Base-by-base conservation (phyloP, 2,888 invertebrate species). In the Eremobia ochroleuca region DNA sequence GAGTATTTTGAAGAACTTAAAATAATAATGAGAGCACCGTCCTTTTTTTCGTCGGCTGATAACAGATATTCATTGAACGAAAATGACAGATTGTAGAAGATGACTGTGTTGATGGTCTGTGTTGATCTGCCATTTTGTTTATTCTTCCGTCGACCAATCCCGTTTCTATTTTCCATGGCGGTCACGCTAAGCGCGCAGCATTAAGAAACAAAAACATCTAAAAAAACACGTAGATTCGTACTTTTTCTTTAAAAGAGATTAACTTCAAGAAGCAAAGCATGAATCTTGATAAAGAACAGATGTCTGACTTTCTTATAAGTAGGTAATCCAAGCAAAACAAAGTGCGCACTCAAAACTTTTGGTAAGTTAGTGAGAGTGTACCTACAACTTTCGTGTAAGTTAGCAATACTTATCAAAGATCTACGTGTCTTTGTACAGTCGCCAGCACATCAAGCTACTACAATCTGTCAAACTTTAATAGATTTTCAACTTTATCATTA, bases 321-420 rank as follows among this genome's bases (percentile, higher is more conserved):
- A 40, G 68, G 18, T 64, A 64, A 79, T 72, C 59, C 74, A 64
- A 13, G 34, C 34, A 52, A 65, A 80, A 73, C 58, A 49, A 73
- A 83, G 84, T 70, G 61, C 55, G 77, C 52, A 59, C 58, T 71
- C 52, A 31, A 76, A 71, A 37, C 70, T 81, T 64, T 74, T 55
- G 70, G 59, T 40, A 55, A 80, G 69, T 74, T 66, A 65, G 65
- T 28, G 58, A 64, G 67, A 76, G 31, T 13, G 40, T 73, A 49
- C 61, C 61, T 79, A 64, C 46, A 69, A 59, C 25, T 68, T 72
- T 58, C 18, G 52, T 72, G 55, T 67, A 71, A 55, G 46, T 62
- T 58, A 34, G 46, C 49, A 64, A 52, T 68, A 65, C 49, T 52
- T 67, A 52, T 73, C 79, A 73, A 80, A 73, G 69, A 66, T 43